Percentiles rank a stretch among this genome's conserved stretches.
These are phyloP conservation scores for Lepilemur septentrionalis DNA, from an alignment of 2,797 vertebrate genomes.

Conservation along the genomic window DNA sequence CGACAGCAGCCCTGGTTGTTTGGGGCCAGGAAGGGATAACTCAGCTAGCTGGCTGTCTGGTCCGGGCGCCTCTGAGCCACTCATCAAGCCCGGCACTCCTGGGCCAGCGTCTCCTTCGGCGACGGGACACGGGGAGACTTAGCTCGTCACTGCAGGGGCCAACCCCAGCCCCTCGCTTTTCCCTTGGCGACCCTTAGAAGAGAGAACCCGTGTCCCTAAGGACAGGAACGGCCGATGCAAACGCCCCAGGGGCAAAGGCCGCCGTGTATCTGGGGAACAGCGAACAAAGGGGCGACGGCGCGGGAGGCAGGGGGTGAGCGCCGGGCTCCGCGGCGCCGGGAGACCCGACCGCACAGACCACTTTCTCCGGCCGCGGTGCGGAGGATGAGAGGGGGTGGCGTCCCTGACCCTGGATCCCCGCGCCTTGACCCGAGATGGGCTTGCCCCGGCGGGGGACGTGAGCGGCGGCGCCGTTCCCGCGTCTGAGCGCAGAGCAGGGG, in stretches of 20 bases:
- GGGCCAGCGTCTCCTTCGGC: neutral
- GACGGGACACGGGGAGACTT: neutral
- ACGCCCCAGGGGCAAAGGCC: neutral
- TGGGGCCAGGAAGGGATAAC: neutral
- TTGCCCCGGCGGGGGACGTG: neutral
- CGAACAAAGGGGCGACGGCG: neutral
- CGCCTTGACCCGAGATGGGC: accelerated
- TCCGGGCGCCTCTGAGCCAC: neutral
- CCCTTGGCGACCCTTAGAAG: neutral
- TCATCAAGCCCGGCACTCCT: neutral
- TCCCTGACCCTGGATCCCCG: neutral
- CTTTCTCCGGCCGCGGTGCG: too few relatives aligned
- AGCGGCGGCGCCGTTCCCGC: neutral
- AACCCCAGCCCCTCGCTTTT: neutral
- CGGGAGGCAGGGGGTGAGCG: neutral
- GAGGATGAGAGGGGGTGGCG: too few relatives aligned
- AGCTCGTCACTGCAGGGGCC: neutral
- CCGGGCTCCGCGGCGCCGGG: neutral
- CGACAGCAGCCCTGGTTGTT: neutral
- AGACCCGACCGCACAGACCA: too few relatives aligned
- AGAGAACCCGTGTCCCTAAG: neutral
- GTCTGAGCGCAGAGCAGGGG: neutral
- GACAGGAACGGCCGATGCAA: neutral
- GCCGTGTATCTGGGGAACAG: neutral
- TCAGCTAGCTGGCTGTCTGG: neutral